Conservation (phyloP, 2,113 vertebrate genomes). For the Lamprologus tigripictilis region DNA sequence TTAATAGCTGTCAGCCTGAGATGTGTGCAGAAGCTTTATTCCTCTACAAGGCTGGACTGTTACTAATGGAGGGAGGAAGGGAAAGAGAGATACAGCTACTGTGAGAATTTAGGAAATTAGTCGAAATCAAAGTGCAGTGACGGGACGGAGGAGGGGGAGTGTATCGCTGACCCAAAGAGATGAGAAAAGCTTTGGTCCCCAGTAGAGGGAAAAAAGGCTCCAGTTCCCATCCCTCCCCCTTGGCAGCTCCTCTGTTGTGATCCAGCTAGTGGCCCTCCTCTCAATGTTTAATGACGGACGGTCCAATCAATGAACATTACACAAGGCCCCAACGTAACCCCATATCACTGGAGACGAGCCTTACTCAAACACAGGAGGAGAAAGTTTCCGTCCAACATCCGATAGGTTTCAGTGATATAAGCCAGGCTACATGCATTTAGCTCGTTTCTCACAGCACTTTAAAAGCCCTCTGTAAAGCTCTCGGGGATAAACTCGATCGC, state of each 20-base stretch:
- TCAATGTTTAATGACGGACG: slow-evolving; percentile 63
- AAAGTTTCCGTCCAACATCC: slow-evolving; percentile 43
- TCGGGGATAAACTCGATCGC: neutral
- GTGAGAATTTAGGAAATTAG: neutral
- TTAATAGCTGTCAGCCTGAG: slow-evolving; percentile 31
- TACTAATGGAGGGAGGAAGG: neutral
- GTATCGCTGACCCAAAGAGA: neutral
- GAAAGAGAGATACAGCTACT: neutral
- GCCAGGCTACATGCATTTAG: neutral
- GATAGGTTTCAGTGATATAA: neutral
- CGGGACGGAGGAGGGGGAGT: neutral
- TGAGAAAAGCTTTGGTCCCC: neutral
- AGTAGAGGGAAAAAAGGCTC: neutral
- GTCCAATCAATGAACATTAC: slow-evolving; percentile 67
- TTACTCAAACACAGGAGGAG: slow-evolving; percentile 15
- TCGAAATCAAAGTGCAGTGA: neutral
- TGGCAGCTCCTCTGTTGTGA: slow-evolving; percentile 29
- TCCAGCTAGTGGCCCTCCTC: slow-evolving; percentile 23
- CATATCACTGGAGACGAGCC: slow-evolving; percentile 24
- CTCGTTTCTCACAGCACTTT: neutral
- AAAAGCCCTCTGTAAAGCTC: neutral
- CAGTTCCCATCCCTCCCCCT: slow-evolving; percentile 5
- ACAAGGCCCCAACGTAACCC: slow-evolving; percentile 26
- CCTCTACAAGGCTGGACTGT: neutral
- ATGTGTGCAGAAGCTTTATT: neutral